These are phyloP conservation scores for Paradoxurus hermaphroditus DNA, from an alignment of 2,113 vertebrate genomes.

Conservation along the genomic window DNA sequence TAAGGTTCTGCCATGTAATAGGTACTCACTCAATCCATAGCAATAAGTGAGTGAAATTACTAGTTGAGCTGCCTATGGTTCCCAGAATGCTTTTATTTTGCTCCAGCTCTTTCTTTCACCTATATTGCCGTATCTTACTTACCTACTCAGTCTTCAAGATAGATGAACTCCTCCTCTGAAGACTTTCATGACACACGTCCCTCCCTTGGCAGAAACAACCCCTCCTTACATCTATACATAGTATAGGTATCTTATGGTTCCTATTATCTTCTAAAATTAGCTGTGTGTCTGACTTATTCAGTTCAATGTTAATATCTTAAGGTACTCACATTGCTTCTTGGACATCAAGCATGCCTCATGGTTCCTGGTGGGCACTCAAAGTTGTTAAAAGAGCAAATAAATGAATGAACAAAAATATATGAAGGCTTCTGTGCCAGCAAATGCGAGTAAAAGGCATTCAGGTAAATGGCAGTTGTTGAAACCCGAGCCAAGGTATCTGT, in stretches of 20 bases:
- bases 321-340: neutral
- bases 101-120: neutral
- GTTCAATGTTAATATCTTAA: neutral
- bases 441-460: neutral
- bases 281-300: neutral
- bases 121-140: neutral
- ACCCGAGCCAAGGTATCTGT: neutral
- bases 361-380: neutral
- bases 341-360: neutral
- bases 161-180: neutral
- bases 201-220: neutral
- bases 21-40: neutral
- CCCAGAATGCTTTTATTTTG: neutral
- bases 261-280: neutral
- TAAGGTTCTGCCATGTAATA: neutral
- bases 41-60: neutral
- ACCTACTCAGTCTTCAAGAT: neutral
- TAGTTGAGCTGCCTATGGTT: neutral
- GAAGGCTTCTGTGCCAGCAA: neutral
- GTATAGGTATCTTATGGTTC: neutral
- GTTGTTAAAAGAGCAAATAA: neutral
- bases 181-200: neutral
- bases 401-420: neutral
- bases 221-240: neutral
- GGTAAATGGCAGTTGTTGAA: conserved; percentile 14